Conservation (phyloP, 2,797 vertebrate genomes). For the Anguilla anguilla region DNA sequence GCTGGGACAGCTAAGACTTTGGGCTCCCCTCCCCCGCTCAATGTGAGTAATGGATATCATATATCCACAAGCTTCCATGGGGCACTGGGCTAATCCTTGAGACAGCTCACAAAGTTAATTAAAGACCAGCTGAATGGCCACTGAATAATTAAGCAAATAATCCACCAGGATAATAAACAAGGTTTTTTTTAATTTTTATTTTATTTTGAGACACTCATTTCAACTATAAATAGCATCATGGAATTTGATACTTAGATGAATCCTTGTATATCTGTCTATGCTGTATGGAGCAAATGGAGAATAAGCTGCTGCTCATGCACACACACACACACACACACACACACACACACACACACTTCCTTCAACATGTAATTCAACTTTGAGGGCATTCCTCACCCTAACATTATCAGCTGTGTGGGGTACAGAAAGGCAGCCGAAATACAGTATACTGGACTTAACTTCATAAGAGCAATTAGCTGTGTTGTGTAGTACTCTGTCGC, state of each 20-base stretch:
- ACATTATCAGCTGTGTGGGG: background rate
- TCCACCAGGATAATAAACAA: background rate
- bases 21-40: background rate
- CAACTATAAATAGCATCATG: background rate
- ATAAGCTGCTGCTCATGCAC: background rate
- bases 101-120: conserved; percentile 5
- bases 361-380: background rate
- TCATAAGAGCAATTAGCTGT: too few relatives aligned
- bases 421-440: background rate
- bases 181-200: background rate
- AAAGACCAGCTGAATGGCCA: background rate
- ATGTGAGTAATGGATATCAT: background rate
- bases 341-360: background rate
- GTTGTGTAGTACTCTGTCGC: too few relatives aligned
- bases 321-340: background rate
- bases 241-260: background rate
- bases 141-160: conserved; percentile 3
- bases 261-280: background rate
- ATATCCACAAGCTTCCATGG: background rate
- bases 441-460: background rate
- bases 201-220: background rate
- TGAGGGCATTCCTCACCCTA: background rate
- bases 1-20: background rate
- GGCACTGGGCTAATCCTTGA: background rate
- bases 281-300: background rate